Percentiles rank a stretch among this genome's conserved stretches.
Conservation (phyloP, 2,113 vertebrate genomes). For the Cebus imitator region DNA sequence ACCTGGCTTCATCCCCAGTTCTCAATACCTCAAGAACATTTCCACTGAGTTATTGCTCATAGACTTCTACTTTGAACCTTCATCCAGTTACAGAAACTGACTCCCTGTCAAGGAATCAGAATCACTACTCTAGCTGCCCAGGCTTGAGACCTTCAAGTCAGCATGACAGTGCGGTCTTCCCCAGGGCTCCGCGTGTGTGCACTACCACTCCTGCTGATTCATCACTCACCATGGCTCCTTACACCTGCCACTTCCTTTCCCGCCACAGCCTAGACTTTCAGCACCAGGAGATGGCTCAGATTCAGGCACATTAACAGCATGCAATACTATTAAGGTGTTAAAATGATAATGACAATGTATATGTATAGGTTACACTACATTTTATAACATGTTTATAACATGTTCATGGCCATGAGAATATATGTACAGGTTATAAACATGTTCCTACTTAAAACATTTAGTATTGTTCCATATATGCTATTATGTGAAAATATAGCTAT, state of each 20-base stretch:
- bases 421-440: background rate
- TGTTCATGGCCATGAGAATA: background rate
- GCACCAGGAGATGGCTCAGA: background rate
- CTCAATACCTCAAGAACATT: background rate
- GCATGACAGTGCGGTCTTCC: background rate
- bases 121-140: background rate
- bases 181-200: too few relatives aligned
- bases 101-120: too few relatives aligned
- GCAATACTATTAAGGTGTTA: background rate
- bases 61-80: background rate
- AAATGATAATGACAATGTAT: background rate
- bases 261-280: background rate
- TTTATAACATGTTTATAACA: too few relatives aligned
- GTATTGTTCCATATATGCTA: too few relatives aligned
- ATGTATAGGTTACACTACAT: too few relatives aligned
- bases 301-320: background rate
- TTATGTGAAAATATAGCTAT: too few relatives aligned
- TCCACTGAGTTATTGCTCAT: background rate
- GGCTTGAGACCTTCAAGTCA: background rate
- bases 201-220: rapidly evolving
- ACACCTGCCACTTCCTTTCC: rapidly evolving
- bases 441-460: background rate
- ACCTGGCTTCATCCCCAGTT: background rate
- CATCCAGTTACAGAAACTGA: background rate
- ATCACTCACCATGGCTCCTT: background rate